Evolutionary conservation across 2,797 vertebrate genomes (phyloP).

Genomic region (Lophotriccus pileatus): DNA sequence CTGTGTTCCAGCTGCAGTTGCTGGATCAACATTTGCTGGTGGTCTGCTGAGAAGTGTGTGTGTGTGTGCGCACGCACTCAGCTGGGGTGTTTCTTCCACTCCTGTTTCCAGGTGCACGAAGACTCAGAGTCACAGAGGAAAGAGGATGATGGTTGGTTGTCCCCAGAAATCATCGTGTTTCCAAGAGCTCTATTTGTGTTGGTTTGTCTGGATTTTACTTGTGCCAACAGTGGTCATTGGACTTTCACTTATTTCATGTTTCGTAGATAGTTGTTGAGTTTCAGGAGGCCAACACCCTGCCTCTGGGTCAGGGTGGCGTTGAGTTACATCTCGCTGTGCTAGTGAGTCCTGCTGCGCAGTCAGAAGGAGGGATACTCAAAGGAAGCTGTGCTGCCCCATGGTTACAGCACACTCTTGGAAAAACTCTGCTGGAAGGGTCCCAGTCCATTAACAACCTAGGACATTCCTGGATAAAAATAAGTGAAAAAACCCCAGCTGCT

Average conservation of each 20-base stretch:
- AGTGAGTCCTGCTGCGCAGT: fast-evolving
- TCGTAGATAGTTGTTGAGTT: background rate
- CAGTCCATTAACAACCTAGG: background rate
- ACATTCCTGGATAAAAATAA: background rate
- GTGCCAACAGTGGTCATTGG: background rate
- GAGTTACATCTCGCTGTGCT: background rate
- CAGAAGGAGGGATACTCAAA: background rate
- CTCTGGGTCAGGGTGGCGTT: background rate
- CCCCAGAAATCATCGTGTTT: background rate
- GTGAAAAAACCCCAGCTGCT: background rate
- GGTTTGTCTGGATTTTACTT: background rate
- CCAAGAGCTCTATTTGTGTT: background rate
- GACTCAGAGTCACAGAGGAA: background rate
- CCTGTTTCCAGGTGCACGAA: background rate
- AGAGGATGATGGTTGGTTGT: background rate
- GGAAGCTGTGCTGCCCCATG: background rate
- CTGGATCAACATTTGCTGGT: background rate
- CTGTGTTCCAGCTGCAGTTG: slow-evolving; percentile 21
- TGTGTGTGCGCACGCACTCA: too few relatives aligned
- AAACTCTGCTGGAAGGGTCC: background rate
- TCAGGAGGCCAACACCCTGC: background rate
- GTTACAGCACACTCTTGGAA: background rate
- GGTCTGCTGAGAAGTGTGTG: background rate
- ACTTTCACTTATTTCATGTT: background rate
- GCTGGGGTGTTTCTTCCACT: background rate